Evolutionary conservation across 2,888 invertebrate genomes (phyloP), one percentile per base, ranked within the genome.

Genomic region (Acrocyrtus sp.): DNA sequence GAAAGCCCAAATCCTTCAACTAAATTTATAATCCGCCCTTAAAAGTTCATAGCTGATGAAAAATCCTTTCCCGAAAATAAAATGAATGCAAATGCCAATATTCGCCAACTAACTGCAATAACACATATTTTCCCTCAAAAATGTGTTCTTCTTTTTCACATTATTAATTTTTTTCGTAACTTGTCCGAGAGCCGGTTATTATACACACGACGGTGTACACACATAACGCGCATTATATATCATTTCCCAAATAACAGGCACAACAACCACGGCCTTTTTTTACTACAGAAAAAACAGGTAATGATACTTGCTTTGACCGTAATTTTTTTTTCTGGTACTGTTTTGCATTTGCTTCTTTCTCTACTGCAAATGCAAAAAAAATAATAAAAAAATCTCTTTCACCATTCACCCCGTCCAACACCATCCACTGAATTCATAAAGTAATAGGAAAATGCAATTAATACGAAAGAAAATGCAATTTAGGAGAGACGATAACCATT

Each of bases 111-210:
- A n/a, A n/a, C n/a, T n/a, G n/a, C n/a, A n/a, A n/a, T n/a, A n/a
- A n/a, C n/a, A n/a, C n/a, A n/a, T n/a, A n/a, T n/a, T n/a, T n/a
- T n/a, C n/a, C n/a, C n/a, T n/a, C n/a, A 34, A 34, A 34, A 34
- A 12, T 8, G 34, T 63, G 63, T 53, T 63, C 50, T 53, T 51
- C 43, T 62, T 51, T 10, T 15, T 45, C 17, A 45, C 8, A 29
- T 68, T 60, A 68, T 68, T 68, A 68, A 68, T 68, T 68, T 67
- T 58, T 51, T 56, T 60, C 60, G 43, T 51, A 60, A 68, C 56
- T 68, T 60, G 53, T 21, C 50, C 10, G 47, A 50, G 51, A 68
- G 68, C 68, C 60, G 68, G 68, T 68, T 68, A 68, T 68, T 68
- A 68, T 60, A 53, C 68, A 68, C 68, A 68, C 68, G 68, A 68